A percentile compares a stretch with the other conserved stretches of the same genome.
Evolutionary conservation across 2,888 invertebrate species (phyloP).

Genomic region (Sipunculus nudus): DNA sequence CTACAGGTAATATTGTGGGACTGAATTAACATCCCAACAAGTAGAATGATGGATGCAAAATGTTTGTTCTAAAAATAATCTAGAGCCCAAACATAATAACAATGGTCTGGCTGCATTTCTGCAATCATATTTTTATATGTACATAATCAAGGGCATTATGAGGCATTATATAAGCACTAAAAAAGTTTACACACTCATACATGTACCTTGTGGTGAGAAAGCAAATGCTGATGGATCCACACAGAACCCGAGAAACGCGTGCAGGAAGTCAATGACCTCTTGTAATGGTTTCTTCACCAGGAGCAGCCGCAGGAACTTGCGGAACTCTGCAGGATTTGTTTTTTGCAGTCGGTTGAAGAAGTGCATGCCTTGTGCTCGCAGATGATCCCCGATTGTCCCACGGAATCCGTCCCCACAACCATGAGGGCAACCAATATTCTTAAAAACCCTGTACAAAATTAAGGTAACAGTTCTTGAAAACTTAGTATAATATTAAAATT

Average conservation of each 20-base stretch:
- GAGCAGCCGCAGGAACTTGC: constrained; percentile 77
- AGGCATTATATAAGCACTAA: no score
- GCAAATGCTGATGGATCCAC: constrained; percentile 89
- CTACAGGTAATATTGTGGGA: no score
- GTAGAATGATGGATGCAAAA: no score
- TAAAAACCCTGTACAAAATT: constrained; percentile 78
- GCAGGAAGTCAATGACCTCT: constrained; percentile 91
- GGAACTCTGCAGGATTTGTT: constrained; percentile 74
- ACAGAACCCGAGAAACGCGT: constrained; percentile 95
- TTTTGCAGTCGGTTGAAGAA: constrained; percentile 81
- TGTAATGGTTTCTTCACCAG: constrained; percentile 77
- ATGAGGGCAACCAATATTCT: constrained; percentile 92
- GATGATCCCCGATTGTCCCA: constrained; percentile 55
- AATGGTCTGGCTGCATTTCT: no score
- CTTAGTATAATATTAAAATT: not conserved
- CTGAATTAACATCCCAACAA: no score
- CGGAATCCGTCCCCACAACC: constrained; percentile 82
- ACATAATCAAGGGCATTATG: no score
- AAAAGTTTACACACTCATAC: no score
- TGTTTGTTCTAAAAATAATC: no score
- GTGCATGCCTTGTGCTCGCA: constrained; percentile 86
- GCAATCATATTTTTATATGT: no score
- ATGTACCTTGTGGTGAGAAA: no score
- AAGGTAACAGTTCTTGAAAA: no score
- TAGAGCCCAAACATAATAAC: no score